Evolutionary conservation across 2,113 vertebrate genomes (phyloP), one percentile per base, ranked within the genome.

Genomic region (Larimichthys polyactis): DNA sequence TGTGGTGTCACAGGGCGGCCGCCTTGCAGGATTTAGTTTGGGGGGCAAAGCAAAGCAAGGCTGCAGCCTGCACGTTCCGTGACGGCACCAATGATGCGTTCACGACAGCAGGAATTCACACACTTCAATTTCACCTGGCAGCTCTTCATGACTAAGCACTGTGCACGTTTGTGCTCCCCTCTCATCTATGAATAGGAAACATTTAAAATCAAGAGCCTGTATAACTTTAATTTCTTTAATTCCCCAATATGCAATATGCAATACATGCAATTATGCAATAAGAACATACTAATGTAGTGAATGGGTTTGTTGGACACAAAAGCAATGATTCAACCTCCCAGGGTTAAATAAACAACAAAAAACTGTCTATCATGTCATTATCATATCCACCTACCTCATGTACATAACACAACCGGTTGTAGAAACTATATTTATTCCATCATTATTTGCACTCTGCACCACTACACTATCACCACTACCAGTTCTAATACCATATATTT

Each of bases 71-170:
- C 48, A 51, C 32, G 44, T 22, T 71, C 15, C 5, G 5, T 17
- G 6, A 12, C 68, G 51, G 49, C 70, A 66, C 52, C 11, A 7
- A 9, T 44, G 86, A 0, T 73, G 83, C 84, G 84, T 92, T 89
- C 80, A 85, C 0, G 76, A 8, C 54, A 1, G 3, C 0, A 2
- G 74, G 82, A 66, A 67, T 62, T 81, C 57, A 68, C 7, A 60
- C 22, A 4, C 3, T 0, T 20, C 0, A 9, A 5, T 1, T 7
- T 52, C n/a, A 40, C 10, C 27, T 44, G 29, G 6, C 19, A n/a
- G 22, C 8, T 32, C 29, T n/a, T 1, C 9, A 3, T 24, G 32
- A 70, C 49, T 22, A 57, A 19, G 68, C 52, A 64, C 29, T 22
- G 5, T 54, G 3, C 52, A 10, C 8, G 9, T 71, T 11, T 71